Conservation (phyloP, 2,888 invertebrate species). For the Limnephilus rhombicus region DNA sequence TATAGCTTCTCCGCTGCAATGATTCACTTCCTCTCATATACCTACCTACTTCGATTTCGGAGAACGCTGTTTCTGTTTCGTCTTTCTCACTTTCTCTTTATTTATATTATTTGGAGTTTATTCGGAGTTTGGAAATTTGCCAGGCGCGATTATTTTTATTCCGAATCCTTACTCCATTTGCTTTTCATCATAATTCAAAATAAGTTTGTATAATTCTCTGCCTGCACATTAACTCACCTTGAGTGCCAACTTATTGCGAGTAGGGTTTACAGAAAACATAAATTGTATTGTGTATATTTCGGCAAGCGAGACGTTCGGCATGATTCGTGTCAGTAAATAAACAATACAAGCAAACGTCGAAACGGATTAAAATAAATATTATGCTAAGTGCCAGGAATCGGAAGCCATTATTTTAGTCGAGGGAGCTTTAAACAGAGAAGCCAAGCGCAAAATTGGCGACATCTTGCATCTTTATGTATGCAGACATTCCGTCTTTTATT, state of each 20-base stretch:
- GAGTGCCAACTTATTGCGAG: constrained; percentile 3
- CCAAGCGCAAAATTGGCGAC: not conserved
- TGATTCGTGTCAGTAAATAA: not conserved
- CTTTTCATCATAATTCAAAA: constrained; percentile 35
- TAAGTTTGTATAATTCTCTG: constrained; percentile 21
- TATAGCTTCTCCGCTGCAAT: not conserved
- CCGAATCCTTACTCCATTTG: constrained; percentile 41
- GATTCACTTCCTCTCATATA: not conserved
- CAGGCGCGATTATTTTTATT: constrained; percentile 60
- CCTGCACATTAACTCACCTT: not conserved
- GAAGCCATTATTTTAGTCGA: not conserved
- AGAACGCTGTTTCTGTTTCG: constrained; percentile 18
- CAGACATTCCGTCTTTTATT: constrained; percentile 22
- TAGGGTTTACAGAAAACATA: not conserved
- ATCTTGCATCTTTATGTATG: constrained; percentile 39
- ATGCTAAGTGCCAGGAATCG: not conserved
- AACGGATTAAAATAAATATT: not conserved
- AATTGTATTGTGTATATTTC: not conserved
- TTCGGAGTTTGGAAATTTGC: constrained; percentile 60
- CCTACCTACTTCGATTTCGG: not conserved
- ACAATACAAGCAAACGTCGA: not conserved
- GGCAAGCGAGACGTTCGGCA: not conserved
- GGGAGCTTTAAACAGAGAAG: not conserved
- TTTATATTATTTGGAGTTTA: constrained; percentile 60
- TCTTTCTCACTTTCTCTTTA: constrained; percentile 39